These are phyloP conservation scores for Hyposoter didymator DNA, from an alignment of 2,888 invertebrate species.

Conservation along the genomic window DNA sequence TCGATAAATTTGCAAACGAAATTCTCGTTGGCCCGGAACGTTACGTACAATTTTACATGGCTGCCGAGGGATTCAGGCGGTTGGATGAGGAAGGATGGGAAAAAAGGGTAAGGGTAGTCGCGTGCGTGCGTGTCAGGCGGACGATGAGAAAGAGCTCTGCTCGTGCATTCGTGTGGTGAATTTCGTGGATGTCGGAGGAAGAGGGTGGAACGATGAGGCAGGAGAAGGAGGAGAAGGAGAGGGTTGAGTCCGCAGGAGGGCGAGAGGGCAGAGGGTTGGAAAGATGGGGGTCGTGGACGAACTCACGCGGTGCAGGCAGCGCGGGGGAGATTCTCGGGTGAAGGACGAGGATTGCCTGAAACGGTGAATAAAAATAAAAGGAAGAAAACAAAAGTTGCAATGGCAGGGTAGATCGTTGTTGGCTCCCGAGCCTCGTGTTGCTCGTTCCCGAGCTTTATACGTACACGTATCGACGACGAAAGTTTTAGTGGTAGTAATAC, in stretches of 20 bases:
- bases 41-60: conserved; percentile 19
- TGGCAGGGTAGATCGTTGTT: conserved; percentile 37
- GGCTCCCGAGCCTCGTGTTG: conserved; percentile 25
- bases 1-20: conserved; percentile 21
- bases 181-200: conserved; percentile 46
- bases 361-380: conserved; percentile 30
- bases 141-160: conserved; percentile 77
- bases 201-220: conserved; percentile 24
- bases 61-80: conserved; percentile 13
- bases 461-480: conserved; percentile 28
- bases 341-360: conserved; percentile 63
- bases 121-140: conserved; percentile 79
- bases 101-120: conserved; percentile 61
- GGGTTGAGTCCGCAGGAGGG: conserved; percentile 1
- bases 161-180: conserved; percentile 72
- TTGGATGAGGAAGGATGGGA: neutral
- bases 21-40: neutral
- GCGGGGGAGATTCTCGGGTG: conserved; percentile 43
- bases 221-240: conserved; percentile 32
- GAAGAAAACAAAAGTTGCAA: conserved; percentile 6
- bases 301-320: conserved; percentile 55
- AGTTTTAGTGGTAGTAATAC: conserved; percentile 33
- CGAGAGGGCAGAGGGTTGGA: conserved; percentile 44
- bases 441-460: conserved; percentile 32
- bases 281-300: conserved; percentile 64